phyloP scores from a whole-genome alignment of 2,113 vertebrate species.

The Coreoperca whiteheadi region DNA sequence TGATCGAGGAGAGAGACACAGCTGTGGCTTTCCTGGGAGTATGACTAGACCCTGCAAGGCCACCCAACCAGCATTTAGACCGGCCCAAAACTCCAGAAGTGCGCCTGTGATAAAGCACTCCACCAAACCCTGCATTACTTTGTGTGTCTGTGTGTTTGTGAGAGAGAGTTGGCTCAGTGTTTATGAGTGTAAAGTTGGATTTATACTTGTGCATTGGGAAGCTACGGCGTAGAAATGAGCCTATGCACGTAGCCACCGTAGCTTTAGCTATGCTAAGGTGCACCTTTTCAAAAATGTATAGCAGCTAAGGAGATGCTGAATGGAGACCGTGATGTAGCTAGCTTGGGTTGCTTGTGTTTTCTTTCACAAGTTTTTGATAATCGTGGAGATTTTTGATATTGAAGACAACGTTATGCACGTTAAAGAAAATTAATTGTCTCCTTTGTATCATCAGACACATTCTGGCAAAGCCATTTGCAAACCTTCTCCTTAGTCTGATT shows the following conservation, averaged over 20 bases:
- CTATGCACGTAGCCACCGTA: background rate
- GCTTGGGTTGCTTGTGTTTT: background rate
- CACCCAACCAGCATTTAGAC: conserved; percentile 70
- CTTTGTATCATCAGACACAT: background rate
- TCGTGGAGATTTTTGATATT: background rate
- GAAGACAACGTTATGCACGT: background rate
- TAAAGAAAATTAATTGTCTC: background rate
- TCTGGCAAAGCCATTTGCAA: conserved; percentile 11
- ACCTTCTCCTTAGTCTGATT: background rate
- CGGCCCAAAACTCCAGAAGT: conserved; percentile 85
- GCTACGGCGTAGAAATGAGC: background rate
- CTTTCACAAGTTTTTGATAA: background rate
- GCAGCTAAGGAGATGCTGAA: background rate
- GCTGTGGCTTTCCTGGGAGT: conserved; percentile 91
- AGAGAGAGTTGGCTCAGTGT: conserved; percentile 32
- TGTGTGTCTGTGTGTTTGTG: conserved; percentile 12
- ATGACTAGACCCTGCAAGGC: conserved; percentile 83
- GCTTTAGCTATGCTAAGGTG: background rate
- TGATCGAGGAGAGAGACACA: conserved; percentile 93
- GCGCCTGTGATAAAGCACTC: conserved; percentile 85
- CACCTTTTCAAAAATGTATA: conserved; percentile 1
- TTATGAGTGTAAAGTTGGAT: conserved; percentile 52
- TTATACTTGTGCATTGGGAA: conserved; percentile 30
- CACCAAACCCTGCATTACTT: conserved; percentile 46
- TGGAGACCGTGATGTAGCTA: background rate